These are phyloP conservation scores for Heliconius congener DNA, from an alignment of 1,140 invertebrate genomes.

Conservation along the genomic window DNA sequence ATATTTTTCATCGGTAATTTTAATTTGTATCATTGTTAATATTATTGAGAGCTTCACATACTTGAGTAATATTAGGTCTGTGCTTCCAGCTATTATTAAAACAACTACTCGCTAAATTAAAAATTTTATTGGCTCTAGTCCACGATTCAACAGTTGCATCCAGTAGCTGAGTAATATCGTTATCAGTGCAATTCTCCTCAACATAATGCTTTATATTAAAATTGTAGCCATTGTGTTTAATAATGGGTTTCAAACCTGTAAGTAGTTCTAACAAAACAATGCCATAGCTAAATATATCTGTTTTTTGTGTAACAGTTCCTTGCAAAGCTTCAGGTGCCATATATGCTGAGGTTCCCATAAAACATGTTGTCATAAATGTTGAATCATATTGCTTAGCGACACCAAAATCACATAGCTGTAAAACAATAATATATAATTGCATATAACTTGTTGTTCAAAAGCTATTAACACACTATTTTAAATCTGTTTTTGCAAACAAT, in stretches of 20 bases:
- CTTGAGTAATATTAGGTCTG: constrained; percentile 58
- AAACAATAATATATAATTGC: constrained; percentile 38
- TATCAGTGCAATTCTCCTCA: constrained; percentile 51
- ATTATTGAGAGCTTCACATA: constrained; percentile 53
- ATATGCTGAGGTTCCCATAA: constrained; percentile 87
- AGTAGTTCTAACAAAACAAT: constrained; percentile 88
- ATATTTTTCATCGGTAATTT: not conserved
- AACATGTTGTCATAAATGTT: constrained; percentile 79
- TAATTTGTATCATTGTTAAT: constrained; percentile 39
- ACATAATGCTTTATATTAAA: constrained; percentile 68
- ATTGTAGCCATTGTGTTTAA: constrained; percentile 61
- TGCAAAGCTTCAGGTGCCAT: constrained; percentile 89
- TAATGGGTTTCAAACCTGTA: constrained; percentile 84
- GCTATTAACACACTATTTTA: no score
- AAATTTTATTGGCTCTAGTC: constrained; percentile 60
- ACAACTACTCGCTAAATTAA: constrained; percentile 55
- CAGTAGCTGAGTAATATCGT: constrained; percentile 54
- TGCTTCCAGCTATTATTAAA: constrained; percentile 52
- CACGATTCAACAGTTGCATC: constrained; percentile 55
- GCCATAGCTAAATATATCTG: constrained; percentile 90
- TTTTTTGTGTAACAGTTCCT: constrained; percentile 87
- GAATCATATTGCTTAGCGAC: constrained; percentile 83
- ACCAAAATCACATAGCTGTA: constrained; percentile 89
- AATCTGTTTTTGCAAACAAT: no score
- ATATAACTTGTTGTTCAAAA: not conserved